Conservation (phyloP, 2,113 vertebrate species). For the Pteropus alecto region DNA sequence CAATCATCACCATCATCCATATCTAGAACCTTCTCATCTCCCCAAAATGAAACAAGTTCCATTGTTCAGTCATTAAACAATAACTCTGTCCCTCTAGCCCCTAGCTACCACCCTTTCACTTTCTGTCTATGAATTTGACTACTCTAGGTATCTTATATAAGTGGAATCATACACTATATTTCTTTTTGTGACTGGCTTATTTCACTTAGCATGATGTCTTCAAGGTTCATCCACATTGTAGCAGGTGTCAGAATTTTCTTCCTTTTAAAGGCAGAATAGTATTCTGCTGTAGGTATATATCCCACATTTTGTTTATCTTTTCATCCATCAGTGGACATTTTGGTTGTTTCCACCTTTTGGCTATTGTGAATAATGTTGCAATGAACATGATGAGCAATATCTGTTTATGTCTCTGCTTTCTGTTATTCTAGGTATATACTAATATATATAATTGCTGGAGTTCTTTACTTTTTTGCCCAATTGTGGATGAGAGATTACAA, state of each 20-base stretch:
- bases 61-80: no score
- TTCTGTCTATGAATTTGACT: neutral
- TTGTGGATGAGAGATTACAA: neutral
- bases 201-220: neutral
- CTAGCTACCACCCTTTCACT: neutral
- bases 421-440: neutral
- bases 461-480: neutral
- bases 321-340: neutral
- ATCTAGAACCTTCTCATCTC: no score
- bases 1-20: no score
- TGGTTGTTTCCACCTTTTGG: neutral
- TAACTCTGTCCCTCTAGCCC: neutral
- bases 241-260: neutral
- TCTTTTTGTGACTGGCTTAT: neutral
- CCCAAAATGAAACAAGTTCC: no score
- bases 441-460: neutral
- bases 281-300: neutral
- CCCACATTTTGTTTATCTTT: neutral
- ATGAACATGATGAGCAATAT: neutral
- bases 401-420: neutral
- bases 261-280: neutral
- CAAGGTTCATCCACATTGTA: neutral
- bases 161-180: neutral
- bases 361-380: neutral
- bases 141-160: neutral